A percentile compares a stretch with the other conserved stretches of the same genome.
Evolutionary conservation across 2,113 vertebrate species (phyloP).

Genomic region (Turdus rufiventris): DNA sequence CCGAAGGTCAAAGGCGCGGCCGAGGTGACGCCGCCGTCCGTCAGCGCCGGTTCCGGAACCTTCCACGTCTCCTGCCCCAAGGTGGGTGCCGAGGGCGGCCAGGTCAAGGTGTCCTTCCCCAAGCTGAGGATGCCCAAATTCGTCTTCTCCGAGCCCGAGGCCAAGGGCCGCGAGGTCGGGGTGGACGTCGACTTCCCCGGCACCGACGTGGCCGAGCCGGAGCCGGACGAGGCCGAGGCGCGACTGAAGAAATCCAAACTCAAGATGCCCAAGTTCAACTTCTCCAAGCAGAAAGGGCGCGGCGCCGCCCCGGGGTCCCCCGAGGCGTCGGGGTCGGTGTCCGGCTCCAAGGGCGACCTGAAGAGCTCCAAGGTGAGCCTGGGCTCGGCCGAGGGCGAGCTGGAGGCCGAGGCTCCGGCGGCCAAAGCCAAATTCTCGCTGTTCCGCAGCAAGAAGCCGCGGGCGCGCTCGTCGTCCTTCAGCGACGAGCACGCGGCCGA

Average conservation of each 20-base stretch:
- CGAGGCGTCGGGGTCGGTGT: slow-evolving; percentile 56
- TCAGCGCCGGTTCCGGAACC: not conserved
- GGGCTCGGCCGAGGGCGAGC: slow-evolving; percentile 74
- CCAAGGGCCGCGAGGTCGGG: slow-evolving; percentile 66
- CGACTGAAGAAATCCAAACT: slow-evolving; percentile 82
- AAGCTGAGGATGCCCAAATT: slow-evolving; percentile 77
- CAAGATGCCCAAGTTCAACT: slow-evolving; percentile 88
- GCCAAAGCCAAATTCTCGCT: slow-evolving; percentile 84
- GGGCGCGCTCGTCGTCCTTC: slow-evolving; percentile 84
- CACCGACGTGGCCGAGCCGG: slow-evolving; percentile 15
- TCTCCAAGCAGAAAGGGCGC: slow-evolving; percentile 84
- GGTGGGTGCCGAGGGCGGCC: not conserved
- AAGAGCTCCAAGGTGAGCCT: slow-evolving; percentile 79
- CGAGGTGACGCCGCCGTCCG: not conserved
- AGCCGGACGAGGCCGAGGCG: slow-evolving; percentile 74
- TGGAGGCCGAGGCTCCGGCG: slow-evolving; percentile 62
- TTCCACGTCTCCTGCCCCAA: slow-evolving; percentile 5
- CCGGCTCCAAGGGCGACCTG: slow-evolving; percentile 71
- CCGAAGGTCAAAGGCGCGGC: slow-evolving; percentile 49
- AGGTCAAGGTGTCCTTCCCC: slow-evolving; percentile 72
- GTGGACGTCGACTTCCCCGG: slow-evolving; percentile 73
- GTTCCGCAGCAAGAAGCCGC: slow-evolving; percentile 78
- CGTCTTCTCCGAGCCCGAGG: slow-evolving; percentile 48
- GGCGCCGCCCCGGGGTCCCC: slow-evolving; percentile 42
- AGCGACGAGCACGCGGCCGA: slow-evolving; percentile 76